Percentiles rank a stretch among this genome's conserved stretches.
phyloP scores from a whole-genome alignment of 2,797 vertebrate genomes.

The Bufotes viridis region DNA sequence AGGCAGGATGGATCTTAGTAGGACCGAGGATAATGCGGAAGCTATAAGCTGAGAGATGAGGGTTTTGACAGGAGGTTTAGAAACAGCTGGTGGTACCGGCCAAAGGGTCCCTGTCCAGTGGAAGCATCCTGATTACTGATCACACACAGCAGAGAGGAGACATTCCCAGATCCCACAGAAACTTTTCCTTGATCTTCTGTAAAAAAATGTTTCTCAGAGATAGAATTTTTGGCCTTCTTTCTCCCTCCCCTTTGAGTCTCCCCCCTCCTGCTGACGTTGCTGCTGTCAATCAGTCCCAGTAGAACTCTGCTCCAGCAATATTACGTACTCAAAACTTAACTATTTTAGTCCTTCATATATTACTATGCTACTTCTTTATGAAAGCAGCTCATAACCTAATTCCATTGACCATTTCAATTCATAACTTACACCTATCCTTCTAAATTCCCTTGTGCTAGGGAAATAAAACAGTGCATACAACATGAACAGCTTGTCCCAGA shows the following conservation, averaged over 20 bases:
- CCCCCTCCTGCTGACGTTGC: constrained; percentile 80
- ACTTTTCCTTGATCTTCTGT: constrained; percentile 75
- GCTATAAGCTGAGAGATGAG: constrained; percentile 22
- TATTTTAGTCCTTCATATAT: constrained; percentile 49
- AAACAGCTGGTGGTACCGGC: constrained; percentile 26
- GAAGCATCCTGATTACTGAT: constrained; percentile 44
- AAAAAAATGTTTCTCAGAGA: constrained; percentile 72
- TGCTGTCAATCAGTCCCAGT: constrained; percentile 75
- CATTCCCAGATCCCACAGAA: constrained; percentile 71
- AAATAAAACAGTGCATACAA: constrained; percentile 2
- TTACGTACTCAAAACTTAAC: constrained; percentile 59
- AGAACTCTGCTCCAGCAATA: constrained; percentile 65
- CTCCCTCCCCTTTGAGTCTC: constrained; percentile 73
- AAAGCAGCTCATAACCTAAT: constrained; percentile 32
- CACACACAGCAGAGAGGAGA: constrained; percentile 54
- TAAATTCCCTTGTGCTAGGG: neutral
- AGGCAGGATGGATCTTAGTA: constrained; percentile 8
- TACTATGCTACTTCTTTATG: constrained; percentile 33
- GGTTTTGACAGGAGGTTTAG: constrained; percentile 35
- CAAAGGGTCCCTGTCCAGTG: constrained; percentile 21
- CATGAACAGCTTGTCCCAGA: neutral
- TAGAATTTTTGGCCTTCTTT: constrained; percentile 77
- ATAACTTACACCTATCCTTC: constrained; percentile 33
- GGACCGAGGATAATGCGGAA: constrained; percentile 10
- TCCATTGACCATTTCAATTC: constrained; percentile 23